A percentile compares a stretch with the other conserved stretches of the same genome.
phyloP scores from a whole-genome alignment of 1,140 invertebrate species.

The Trichogramma pretiosum region DNA sequence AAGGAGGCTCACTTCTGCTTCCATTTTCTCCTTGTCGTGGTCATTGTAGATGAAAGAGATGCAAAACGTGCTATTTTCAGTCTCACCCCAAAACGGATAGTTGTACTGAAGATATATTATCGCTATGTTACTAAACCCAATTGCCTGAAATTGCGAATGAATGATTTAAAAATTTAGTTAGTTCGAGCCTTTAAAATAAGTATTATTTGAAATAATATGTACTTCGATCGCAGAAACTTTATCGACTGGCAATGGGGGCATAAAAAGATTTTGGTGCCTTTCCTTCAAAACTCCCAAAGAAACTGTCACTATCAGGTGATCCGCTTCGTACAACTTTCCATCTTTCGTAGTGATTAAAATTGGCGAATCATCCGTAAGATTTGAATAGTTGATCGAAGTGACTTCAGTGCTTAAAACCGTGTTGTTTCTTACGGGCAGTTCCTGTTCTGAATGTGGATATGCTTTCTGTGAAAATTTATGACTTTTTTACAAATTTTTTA shows the following conservation, averaged over 20 bases:
- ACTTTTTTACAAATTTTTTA: neutral
- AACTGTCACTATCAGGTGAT: conserved; percentile 60
- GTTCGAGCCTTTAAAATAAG: too few species aligned
- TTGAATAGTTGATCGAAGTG: conserved; percentile 14
- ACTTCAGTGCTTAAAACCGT: conserved; percentile 33
- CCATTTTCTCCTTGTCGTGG: conserved; percentile 33
- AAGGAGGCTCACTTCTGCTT: conserved; percentile 22
- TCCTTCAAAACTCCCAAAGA: conserved; percentile 63
- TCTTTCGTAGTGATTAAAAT: conserved; percentile 49
- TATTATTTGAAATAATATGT: too few species aligned
- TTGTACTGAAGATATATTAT: conserved; percentile 64
- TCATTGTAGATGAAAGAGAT: conserved; percentile 48
- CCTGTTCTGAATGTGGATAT: conserved; percentile 25
- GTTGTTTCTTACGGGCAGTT: conserved; percentile 31
- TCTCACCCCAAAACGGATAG: conserved; percentile 50
- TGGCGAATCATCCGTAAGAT: conserved; percentile 20
- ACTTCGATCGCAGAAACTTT: conserved; percentile 55
- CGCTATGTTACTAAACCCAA: conserved; percentile 51
- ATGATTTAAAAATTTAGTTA: too few species aligned
- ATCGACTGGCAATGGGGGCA: conserved; percentile 48
- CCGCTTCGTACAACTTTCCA: conserved; percentile 49
- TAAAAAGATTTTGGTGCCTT: conserved; percentile 49
- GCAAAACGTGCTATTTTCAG: conserved; percentile 33
- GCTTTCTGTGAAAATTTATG: conserved; percentile 35
- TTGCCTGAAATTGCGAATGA: too few species aligned